Evolutionary conservation across 2,888 invertebrate genomes (phyloP).

Genomic region (Scotopteryx bipunctaria): DNA sequence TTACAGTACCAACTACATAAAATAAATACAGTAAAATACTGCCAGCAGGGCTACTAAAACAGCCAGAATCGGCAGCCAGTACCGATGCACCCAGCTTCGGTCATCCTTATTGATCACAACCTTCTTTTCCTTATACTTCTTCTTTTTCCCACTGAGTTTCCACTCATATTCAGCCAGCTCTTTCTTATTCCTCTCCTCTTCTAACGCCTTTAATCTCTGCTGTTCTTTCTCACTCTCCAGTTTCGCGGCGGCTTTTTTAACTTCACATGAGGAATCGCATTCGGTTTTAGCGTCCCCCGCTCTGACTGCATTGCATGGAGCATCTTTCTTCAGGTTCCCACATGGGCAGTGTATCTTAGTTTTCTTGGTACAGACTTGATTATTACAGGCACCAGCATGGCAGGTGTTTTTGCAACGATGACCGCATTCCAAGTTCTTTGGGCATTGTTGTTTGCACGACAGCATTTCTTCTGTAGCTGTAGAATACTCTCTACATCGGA

Average conservation of each 20-base stretch:
- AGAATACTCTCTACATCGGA: conserved; percentile 88
- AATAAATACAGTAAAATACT: conserved; percentile 48
- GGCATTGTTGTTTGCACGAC: conserved; percentile 93
- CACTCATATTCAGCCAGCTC: conserved; percentile 91
- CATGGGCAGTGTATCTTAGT: conserved; percentile 91
- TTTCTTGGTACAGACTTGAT: conserved; percentile 89
- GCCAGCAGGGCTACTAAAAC: conserved; percentile 51
- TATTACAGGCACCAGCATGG: conserved; percentile 88
- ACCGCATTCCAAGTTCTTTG: conserved; percentile 93
- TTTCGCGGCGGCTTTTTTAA: conserved; percentile 80
- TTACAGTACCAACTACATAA: conserved; percentile 27
- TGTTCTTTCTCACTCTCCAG: conserved; percentile 81
- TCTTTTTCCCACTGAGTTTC: conserved; percentile 87
- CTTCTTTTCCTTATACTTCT: conserved; percentile 77
- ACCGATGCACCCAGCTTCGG: conserved; percentile 65
- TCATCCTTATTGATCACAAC: conserved; percentile 70
- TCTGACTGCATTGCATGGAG: conserved; percentile 85
- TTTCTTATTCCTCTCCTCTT: conserved; percentile 86
- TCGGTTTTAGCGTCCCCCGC: conserved; percentile 72
- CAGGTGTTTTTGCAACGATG: conserved; percentile 91
- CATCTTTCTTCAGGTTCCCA: conserved; percentile 88
- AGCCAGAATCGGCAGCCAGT: conserved; percentile 70
- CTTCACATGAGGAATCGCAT: conserved; percentile 86
- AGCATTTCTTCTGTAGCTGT: conserved; percentile 73
- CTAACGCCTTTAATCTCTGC: conserved; percentile 81